Evolutionary conservation across 1,140 invertebrate genomes (phyloP).

Genomic region (Heliothis virescens): DNA sequence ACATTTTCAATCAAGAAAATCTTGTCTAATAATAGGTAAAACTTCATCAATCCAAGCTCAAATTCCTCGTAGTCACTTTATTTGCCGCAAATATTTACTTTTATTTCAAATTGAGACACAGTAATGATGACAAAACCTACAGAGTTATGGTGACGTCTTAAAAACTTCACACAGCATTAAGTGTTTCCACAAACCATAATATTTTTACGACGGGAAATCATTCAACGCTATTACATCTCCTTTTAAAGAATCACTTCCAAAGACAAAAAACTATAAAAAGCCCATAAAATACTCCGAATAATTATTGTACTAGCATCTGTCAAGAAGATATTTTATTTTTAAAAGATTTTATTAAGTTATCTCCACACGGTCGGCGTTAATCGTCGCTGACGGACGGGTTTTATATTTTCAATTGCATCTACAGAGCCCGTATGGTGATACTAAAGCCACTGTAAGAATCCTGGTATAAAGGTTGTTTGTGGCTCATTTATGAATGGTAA

Average conservation of each 20-base stretch:
- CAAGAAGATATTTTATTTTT: not conserved
- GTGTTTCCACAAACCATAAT: conserved; percentile 17
- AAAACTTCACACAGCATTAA: conserved; percentile 18
- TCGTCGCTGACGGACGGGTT: not conserved
- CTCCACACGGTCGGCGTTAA: conserved; percentile 9
- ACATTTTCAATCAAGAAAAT: no score
- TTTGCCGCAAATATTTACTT: no score
- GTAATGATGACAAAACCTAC: no score
- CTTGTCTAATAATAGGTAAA: no score
- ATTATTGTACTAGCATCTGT: not conserved
- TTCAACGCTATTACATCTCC: conserved; percentile 20
- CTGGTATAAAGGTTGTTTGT: not conserved
- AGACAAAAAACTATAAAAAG: conserved; percentile 11
- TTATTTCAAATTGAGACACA: no score
- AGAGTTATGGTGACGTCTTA: not conserved
- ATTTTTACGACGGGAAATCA: conserved; percentile 36
- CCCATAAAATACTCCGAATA: conserved; percentile 4
- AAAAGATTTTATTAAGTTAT: not conserved
- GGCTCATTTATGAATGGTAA: no score
- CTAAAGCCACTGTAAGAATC: not conserved
- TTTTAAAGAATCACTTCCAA: conserved; percentile 6
- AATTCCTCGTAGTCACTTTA: no score
- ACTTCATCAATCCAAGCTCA: no score
- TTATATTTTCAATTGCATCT: not conserved
- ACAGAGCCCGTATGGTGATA: no score